These are phyloP conservation scores for Perca fluviatilis DNA, from an alignment of 2,113 vertebrate species.

Conservation along the genomic window DNA sequence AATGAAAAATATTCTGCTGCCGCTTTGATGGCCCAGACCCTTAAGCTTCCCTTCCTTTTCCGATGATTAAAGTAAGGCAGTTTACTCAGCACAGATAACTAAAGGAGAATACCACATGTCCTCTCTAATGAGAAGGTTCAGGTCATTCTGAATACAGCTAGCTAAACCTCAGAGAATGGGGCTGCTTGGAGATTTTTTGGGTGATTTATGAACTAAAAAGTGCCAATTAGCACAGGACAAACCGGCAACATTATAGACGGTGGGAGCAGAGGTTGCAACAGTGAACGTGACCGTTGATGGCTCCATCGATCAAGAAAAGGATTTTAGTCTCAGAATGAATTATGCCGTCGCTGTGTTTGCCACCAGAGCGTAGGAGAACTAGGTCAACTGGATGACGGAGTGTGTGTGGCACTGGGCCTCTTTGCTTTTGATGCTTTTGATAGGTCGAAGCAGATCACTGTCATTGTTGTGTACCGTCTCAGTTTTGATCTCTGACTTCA, in stretches of 20 bases:
- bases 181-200: slow-evolving; percentile 53
- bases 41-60: slow-evolving; percentile 1
- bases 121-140: slow-evolving; percentile 72
- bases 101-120: slow-evolving; percentile 35
- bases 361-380: slow-evolving; percentile 78
- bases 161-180: slow-evolving; percentile 61
- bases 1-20: slow-evolving; percentile 6
- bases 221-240: slow-evolving; percentile 83
- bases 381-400: slow-evolving; percentile 77
- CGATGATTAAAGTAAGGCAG: slow-evolving; percentile 21
- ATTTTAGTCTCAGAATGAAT: slow-evolving; percentile 79
- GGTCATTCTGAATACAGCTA: slow-evolving; percentile 67
- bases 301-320: slow-evolving; percentile 81
- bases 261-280: slow-evolving; percentile 66
- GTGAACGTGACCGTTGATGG: slow-evolving; percentile 80
- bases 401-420: slow-evolving; percentile 45
- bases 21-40: slow-evolving; percentile 12
- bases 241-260: slow-evolving; percentile 76
- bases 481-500: slow-evolving; percentile 64
- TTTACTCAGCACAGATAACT: slow-evolving; percentile 54
- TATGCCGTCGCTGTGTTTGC: slow-evolving; percentile 69
- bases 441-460: slow-evolving; percentile 67
- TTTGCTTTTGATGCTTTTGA: slow-evolving; percentile 61
- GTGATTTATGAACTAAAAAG: slow-evolving; percentile 82
- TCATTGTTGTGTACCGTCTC: slow-evolving; percentile 45